Percentiles rank a stretch among this genome's conserved stretches.
Conservation (phyloP, 2,888 invertebrate genomes). For the Mythimna impura region DNA sequence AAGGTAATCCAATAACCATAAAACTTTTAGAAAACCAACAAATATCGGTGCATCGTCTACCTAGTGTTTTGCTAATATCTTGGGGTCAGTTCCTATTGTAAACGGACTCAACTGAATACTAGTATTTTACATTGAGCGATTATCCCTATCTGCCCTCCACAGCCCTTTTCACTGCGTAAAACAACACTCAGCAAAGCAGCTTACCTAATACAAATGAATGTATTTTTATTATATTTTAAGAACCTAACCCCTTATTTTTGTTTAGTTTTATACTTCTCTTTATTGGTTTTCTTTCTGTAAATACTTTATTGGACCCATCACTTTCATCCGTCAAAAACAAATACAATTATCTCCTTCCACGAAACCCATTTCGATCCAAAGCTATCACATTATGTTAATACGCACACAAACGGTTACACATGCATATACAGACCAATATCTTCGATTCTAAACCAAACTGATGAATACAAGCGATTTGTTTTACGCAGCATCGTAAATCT, state of each 20-base stretch:
- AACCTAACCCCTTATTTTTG: not conserved
- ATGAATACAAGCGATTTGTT: constrained; percentile 54
- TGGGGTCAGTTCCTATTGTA: not conserved
- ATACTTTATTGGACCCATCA: constrained; percentile 11
- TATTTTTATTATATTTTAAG: not conserved
- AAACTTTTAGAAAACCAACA: too few relatives aligned
- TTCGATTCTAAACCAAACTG: constrained; percentile 36
- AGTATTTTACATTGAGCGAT: not conserved
- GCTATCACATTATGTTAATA: constrained; percentile 46
- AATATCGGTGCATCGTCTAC: not conserved
- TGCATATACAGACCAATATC: constrained; percentile 40
- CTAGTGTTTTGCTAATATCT: not conserved
- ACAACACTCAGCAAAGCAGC: not conserved
- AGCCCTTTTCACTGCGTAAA: not conserved
- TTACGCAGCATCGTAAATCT: constrained; percentile 60
- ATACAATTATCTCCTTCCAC: constrained; percentile 36
- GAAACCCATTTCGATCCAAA: constrained; percentile 30
- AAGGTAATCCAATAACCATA: too few relatives aligned
- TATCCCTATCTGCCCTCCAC: not conserved
- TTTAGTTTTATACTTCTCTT: not conserved
- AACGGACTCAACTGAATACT: not conserved
- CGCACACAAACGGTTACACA: constrained; percentile 20
- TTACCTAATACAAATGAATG: not conserved
- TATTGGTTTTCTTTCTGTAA: constrained; percentile 6
- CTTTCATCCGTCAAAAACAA: constrained; percentile 40